Conservation (phyloP, 2,113 vertebrate genomes). For the Marmota monax region DNA sequence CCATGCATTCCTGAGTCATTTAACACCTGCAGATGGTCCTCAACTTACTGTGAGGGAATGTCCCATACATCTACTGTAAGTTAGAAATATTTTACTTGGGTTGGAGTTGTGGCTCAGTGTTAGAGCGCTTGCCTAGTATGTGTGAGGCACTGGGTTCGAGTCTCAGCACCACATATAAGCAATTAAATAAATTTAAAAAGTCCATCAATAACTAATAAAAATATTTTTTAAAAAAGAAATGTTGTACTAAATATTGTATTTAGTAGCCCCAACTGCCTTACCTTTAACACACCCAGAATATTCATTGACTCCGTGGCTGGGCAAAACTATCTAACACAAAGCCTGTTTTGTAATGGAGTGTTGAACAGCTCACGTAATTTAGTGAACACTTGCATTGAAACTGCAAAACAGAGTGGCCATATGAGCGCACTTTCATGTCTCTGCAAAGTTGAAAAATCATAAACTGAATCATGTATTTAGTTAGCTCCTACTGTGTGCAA, state of each 20-base stretch:
- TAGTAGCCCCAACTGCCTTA: not conserved
- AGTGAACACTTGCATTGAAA: not conserved
- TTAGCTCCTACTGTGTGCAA: not conserved
- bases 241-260: too few species aligned
- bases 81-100: not conserved
- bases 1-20: not conserved
- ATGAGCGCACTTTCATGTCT: not conserved
- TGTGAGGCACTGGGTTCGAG: too few species aligned
- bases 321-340: not conserved
- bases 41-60: not conserved
- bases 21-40: not conserved
- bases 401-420: not conserved
- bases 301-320: not conserved
- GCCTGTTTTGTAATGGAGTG: not conserved
- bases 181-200: too few species aligned
- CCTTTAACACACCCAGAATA: not conserved
- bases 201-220: too few species aligned
- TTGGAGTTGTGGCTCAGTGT: too few species aligned
- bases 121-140: too few species aligned
- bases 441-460: not conserved
- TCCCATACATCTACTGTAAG: not conserved
- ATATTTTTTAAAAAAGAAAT: not conserved
- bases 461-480: not conserved
- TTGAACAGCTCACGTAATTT: not conserved
- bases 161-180: too few species aligned